phyloP scores from a whole-genome alignment of 2,797 vertebrate genomes.

The Rachycentron canadum region DNA sequence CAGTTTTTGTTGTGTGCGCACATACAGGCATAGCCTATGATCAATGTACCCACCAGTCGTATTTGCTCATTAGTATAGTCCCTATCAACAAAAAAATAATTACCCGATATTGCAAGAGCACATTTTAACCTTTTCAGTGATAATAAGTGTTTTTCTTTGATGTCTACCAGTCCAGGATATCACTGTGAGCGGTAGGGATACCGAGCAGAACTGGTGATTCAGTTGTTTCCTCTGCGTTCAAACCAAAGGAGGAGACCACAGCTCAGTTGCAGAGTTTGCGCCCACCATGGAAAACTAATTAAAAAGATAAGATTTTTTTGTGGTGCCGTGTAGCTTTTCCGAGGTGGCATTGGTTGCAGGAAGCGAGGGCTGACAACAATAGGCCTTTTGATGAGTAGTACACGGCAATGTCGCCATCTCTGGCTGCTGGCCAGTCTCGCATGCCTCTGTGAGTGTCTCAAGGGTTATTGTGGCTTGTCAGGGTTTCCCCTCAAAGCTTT shows the following conservation, averaged over 20 bases:
- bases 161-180: slow-evolving; percentile 34
- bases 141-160: slow-evolving; percentile 31
- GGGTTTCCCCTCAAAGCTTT: slow-evolving; percentile 75
- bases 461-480: slow-evolving; percentile 82
- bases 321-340: slow-evolving; percentile 52
- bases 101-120: slow-evolving; percentile 14
- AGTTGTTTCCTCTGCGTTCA: slow-evolving; percentile 38
- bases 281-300: slow-evolving; percentile 77
- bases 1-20: slow-evolving; percentile 27
- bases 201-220: slow-evolving; percentile 43
- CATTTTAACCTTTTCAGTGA: slow-evolving; percentile 53
- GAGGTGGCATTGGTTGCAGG: slow-evolving; percentile 74
- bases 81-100: slow-evolving; percentile 43
- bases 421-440: slow-evolving; percentile 82
- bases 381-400: slow-evolving; percentile 74
- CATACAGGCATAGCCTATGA: slow-evolving; percentile 12
- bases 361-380: slow-evolving; percentile 81
- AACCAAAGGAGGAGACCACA: slow-evolving; percentile 32
- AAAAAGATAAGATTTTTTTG: slow-evolving; percentile 82
- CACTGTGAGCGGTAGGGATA: slow-evolving; percentile 33
- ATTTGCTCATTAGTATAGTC: slow-evolving; percentile 35
- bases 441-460: slow-evolving; percentile 79
- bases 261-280: slow-evolving; percentile 70
- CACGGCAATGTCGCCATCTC: slow-evolving; percentile 84
- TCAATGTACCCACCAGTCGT: slow-evolving; percentile 18